phyloP scores from a whole-genome alignment of 2,113 vertebrate genomes.

The Rhegmatorhina hoffmannsi region DNA sequence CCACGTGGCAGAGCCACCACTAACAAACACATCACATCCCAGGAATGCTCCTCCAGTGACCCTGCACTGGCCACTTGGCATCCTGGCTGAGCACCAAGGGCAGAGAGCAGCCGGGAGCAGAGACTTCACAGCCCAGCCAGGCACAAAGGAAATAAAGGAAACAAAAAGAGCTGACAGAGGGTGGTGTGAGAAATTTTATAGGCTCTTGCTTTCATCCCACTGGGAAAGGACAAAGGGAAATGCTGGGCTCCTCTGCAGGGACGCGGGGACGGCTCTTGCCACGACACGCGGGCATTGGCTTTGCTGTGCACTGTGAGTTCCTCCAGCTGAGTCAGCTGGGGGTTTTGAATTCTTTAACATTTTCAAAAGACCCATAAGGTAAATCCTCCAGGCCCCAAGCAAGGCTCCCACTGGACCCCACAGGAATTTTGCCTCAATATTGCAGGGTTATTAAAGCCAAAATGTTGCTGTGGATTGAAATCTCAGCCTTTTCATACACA shows the following conservation, averaged over 20 bases:
- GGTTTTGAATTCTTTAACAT: background rate
- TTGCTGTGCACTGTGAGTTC: accelerated
- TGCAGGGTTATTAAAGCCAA: background rate
- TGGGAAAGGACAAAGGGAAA: background rate
- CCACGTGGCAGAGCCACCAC: background rate
- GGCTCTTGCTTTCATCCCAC: background rate
- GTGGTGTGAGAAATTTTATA: background rate
- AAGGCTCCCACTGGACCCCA: background rate
- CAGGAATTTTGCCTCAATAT: background rate
- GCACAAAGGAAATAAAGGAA: background rate
- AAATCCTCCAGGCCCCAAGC: background rate
- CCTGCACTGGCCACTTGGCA: background rate
- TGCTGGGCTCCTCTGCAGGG: accelerated
- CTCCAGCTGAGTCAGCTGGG: accelerated
- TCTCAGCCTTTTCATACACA: background rate
- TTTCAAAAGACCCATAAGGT: background rate
- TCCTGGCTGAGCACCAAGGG: background rate
- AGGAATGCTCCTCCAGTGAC: accelerated
- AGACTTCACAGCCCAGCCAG: background rate
- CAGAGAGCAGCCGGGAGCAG: background rate
- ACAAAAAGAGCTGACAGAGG: background rate
- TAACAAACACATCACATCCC: accelerated
- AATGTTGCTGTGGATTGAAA: background rate
- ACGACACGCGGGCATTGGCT: accelerated
- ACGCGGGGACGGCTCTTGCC: accelerated